Evolutionary conservation across 2,888 invertebrate genomes (phyloP).

Genomic region (Calameuta filiformis): DNA sequence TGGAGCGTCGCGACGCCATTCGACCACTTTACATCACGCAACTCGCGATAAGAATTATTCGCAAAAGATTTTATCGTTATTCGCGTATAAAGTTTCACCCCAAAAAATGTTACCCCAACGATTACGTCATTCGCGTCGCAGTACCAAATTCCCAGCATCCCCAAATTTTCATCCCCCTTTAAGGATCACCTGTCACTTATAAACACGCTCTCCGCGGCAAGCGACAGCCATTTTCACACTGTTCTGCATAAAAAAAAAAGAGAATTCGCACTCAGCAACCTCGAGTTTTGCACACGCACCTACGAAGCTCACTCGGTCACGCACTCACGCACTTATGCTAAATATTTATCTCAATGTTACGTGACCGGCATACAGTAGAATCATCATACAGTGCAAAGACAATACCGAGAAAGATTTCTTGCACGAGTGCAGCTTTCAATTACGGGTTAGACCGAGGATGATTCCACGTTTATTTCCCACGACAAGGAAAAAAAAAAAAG

Average conservation of each 20-base stretch:
- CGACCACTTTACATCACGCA: neutral
- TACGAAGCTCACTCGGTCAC: constrained; percentile 11
- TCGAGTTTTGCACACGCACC: neutral
- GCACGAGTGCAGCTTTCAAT: neutral
- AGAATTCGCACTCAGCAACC: neutral
- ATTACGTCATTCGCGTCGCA: too few species aligned
- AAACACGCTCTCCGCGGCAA: too few species aligned
- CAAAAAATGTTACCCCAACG: neutral
- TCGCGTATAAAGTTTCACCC: neutral
- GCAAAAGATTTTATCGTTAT: neutral
- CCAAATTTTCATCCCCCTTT: too few species aligned
- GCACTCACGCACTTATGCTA: constrained; percentile 5
- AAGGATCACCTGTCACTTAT: too few species aligned
- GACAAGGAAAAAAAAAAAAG: neutral
- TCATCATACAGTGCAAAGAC: neutral
- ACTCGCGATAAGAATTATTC: neutral
- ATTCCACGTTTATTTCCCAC: neutral
- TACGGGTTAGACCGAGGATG: neutral
- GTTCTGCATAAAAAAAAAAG: too few species aligned
- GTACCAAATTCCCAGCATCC: too few species aligned
- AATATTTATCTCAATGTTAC: neutral
- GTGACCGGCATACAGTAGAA: neutral
- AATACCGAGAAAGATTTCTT: neutral
- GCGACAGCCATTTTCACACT: too few species aligned
- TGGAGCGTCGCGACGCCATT: neutral